These are phyloP conservation scores for Tyto alba DNA, from an alignment of 2,113 vertebrate genomes.

Conservation along the genomic window DNA sequence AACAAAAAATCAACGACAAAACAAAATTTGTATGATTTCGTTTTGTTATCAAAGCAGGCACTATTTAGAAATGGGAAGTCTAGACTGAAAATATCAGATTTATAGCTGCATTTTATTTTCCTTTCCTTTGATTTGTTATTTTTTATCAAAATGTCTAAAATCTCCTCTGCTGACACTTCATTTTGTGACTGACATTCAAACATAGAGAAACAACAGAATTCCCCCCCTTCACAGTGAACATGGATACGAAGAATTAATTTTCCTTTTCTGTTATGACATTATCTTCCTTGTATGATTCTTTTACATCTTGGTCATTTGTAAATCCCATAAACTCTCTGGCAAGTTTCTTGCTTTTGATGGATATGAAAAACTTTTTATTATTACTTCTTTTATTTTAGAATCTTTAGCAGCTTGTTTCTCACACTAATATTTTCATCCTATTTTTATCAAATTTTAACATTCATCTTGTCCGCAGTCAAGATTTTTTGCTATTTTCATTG, in stretches of 20 bases:
- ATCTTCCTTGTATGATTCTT: conserved; percentile 44
- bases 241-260: conserved; percentile 42
- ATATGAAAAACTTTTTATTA: conserved; percentile 45
- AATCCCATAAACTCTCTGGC: conserved; percentile 35
- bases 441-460: conserved; percentile 45
- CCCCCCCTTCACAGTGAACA: background rate
- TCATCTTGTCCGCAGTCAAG: background rate
- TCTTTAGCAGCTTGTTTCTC: conserved; percentile 7
- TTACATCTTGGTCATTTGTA: conserved; percentile 55
- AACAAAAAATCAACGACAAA: background rate
- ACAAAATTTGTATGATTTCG: background rate
- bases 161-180: conserved; percentile 6
- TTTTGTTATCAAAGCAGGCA: background rate
- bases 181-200: conserved; percentile 44
- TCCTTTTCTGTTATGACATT: conserved; percentile 35
- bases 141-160: background rate
- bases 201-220: background rate
- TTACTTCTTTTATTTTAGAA: conserved; percentile 28
- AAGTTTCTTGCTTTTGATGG: conserved; percentile 37
- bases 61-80: background rate
- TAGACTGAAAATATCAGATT: background rate
- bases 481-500: conserved; percentile 13
- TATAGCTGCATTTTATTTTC: background rate
- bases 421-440: conserved; percentile 17
- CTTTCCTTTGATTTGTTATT: background rate